Percentiles rank a stretch among this genome's conserved stretches.
phyloP scores from a whole-genome alignment of 1,140 invertebrate genomes.

The Drosophila serrata region DNA sequence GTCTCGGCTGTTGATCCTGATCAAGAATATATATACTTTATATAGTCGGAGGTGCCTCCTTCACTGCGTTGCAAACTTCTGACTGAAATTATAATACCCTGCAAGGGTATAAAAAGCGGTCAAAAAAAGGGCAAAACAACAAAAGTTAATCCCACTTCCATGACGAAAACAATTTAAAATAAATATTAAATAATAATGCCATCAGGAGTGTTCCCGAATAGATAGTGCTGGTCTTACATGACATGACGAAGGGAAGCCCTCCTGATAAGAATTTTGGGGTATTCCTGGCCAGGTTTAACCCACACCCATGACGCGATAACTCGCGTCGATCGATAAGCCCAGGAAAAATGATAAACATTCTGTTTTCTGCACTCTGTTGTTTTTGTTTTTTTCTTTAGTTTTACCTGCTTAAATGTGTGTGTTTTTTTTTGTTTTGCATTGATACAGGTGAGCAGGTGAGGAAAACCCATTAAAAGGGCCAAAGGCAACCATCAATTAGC shows the following conservation, averaged over 20 bases:
- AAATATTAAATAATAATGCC: constrained; percentile 5
- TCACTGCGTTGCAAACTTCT: too few species aligned
- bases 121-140: too few species aligned
- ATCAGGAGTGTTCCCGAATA: background rate
- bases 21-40: too few species aligned
- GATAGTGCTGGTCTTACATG: constrained; percentile 1
- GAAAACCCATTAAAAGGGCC: constrained; percentile 14
- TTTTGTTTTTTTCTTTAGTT: background rate
- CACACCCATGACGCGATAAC: constrained; percentile 20
- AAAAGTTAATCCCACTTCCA: constrained; percentile 14
- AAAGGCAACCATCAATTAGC: constrained; percentile 4
- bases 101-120: too few species aligned
- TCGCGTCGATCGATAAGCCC: constrained; percentile 10
- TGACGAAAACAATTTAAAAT: constrained; percentile 4
- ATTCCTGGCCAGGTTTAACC: constrained; percentile 41
- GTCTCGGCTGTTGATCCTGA: too few species aligned
- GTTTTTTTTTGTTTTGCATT: too few species aligned
- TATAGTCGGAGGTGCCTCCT: too few species aligned
- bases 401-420: background rate
- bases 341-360: constrained; percentile 1
- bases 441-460: background rate
- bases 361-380: background rate
- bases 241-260: constrained; percentile 17
- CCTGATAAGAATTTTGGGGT: constrained; percentile 19
- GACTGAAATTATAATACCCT: too few species aligned